Base-by-base conservation (phyloP, 2,888 invertebrate species). In the Nymphalis c-album region DNA sequence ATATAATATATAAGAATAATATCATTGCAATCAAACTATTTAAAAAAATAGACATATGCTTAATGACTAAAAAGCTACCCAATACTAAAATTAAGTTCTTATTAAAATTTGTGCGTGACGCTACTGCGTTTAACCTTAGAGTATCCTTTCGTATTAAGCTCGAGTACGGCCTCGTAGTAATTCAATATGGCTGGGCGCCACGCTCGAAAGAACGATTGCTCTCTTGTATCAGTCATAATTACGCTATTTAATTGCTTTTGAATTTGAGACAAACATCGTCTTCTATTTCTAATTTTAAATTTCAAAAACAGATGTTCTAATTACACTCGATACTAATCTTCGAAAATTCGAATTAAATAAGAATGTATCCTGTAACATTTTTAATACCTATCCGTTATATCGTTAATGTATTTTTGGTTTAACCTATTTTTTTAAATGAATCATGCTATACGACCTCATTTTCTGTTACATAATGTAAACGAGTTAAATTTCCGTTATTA, bases 151-250 rank as follows among this genome's bases (percentile, higher is more conserved):
- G 82, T 83, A 85, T 84, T 84, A 86, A 82, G 84, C 80, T 84
- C 79, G 84, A 84, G 82, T 81, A 80, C 84, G 85, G 80, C 87
- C 90, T 88, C 86, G 84, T 78, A 77, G 91, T 88, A 90, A 91
- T 84, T 85, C 84, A 83, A 90, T 90, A 90, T 85, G 87, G 77
- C 71, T 65, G 74, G 82, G 82, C 87, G 86, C 87, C 85, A 85
- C 85, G 87, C 86, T 86, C 77, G 80, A 85, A 84, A 80, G 78
- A 79, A 74, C 81, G 84, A 85, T 85, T 81, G 80, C 80, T 81
- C 79, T 80, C 83, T 86, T 80, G 79, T 83, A 35, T 35, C 40
- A 57, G 57, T 26, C 35, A 40, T 57, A 55, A 26, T 55, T 55
- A 57, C 57, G 17, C 7, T 18, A 18, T 57, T 40, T 35, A 40